A percentile compares a stretch with the other conserved stretches of the same genome.
Conservation (phyloP, 2,797 vertebrate species). For the Typhlichthys subterraneus region DNA sequence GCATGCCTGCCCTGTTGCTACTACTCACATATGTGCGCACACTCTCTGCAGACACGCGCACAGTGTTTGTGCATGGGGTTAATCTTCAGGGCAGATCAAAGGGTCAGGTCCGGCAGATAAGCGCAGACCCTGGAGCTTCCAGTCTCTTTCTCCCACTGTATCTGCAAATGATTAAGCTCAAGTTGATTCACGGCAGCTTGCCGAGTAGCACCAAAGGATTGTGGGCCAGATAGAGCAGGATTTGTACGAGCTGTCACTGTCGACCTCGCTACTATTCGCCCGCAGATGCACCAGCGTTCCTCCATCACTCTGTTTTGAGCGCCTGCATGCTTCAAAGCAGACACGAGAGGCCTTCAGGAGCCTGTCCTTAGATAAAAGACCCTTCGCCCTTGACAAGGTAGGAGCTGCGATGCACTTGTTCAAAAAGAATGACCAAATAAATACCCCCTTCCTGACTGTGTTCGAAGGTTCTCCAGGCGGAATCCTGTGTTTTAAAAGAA, state of each 20-base stretch:
- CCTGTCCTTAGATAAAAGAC: slow-evolving; percentile 59
- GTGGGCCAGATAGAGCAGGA: slow-evolving; percentile 46
- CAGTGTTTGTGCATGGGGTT: slow-evolving; percentile 61
- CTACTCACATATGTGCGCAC: neutral
- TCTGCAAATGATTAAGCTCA: slow-evolving; percentile 77
- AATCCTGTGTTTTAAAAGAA: slow-evolving; percentile 51
- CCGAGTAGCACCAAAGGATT: slow-evolving; percentile 48
- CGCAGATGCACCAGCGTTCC: slow-evolving; percentile 16
- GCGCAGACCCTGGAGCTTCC: slow-evolving; percentile 62
- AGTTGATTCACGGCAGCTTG: slow-evolving; percentile 67
- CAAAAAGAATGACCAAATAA: slow-evolving; percentile 49
- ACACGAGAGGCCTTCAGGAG: slow-evolving; percentile 56
- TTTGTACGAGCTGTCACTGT: slow-evolving; percentile 45
- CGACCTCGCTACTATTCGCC: slow-evolving; percentile 38
- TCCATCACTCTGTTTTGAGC: slow-evolving; percentile 44
- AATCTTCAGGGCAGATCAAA: slow-evolving; percentile 76
- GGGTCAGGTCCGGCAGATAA: slow-evolving; percentile 76
- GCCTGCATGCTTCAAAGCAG: slow-evolving; percentile 40
- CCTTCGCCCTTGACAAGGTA: slow-evolving; percentile 58
- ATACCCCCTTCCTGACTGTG: slow-evolving; percentile 50
- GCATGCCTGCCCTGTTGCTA: neutral
- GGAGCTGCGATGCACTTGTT: slow-evolving; percentile 39
- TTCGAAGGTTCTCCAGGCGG: slow-evolving; percentile 40
- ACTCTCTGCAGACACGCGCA: slow-evolving; percentile 22
- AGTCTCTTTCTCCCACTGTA: slow-evolving; percentile 44